Evolutionary conservation across 2,888 invertebrate species (phyloP), one percentile per base, ranked within the genome.

Genomic region (Aspidiotus rigidus): DNA sequence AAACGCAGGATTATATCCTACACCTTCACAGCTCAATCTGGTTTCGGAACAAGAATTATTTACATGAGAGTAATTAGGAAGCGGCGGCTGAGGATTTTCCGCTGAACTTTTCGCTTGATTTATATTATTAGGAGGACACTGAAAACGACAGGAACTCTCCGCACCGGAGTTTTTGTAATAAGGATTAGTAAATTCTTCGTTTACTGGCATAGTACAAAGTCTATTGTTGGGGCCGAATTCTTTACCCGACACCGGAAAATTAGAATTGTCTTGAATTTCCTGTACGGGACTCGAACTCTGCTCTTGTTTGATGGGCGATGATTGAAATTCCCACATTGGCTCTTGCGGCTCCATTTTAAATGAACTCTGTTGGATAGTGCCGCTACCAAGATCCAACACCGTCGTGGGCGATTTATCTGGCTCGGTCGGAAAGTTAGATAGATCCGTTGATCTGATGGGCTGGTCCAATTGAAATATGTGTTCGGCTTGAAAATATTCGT

Each of bases 331-430:
- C 66, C 66, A 66, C 41, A 66, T 44, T 11, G 74, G 80, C 82
- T 59, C 59, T 28, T 15, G 16, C n/a, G 71, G 69, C 28, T 59
- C 60, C 59, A 49, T 62, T 41, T 39, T 66, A 42, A 85, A 77
- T 28, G 73, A 73, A 73, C 82, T 83, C 73, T 81, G 80, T 74
- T 84, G 83, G 54, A 84, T 87, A 63, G 86, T 87, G 2, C 88
- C 88, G 72, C 85, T 85, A 54, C 86, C 88, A 7, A 89, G 79
- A 73, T 89, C 88, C 7, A 88, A 81, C 69, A 89, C 80, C 0
- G 87, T 87, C 0, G 87, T 84, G 0, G 88, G 87, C 0, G 87
- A 66, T 49, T 66, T 66, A 49, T 66, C 44, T 40, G 66, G 66
- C n/a, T 66, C 66, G n/a, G 54, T 54, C 7, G 66, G 59, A 28